phyloP scores from a whole-genome alignment of 2,113 vertebrate species.

The Triplophysa tibetana region DNA sequence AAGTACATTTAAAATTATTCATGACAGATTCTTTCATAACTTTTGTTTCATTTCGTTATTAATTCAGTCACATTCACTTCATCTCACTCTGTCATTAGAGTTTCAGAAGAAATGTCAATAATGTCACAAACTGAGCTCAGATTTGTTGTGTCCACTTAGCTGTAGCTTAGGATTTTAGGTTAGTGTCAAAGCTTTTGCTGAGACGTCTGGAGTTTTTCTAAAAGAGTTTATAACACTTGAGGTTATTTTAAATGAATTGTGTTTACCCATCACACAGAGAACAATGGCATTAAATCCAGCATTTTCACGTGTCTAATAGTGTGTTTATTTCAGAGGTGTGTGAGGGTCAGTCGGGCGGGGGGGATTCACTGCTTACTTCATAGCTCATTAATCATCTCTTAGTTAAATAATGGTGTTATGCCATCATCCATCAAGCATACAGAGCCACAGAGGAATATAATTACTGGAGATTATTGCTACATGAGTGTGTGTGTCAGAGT shows the following conservation, averaged over 20 bases:
- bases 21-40: too few relatives aligned
- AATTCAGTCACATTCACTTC: too few relatives aligned
- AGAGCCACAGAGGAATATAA: background rate
- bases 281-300: conserved; percentile 9
- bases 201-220: background rate
- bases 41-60: too few relatives aligned
- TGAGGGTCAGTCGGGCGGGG: background rate
- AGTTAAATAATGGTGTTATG: conserved; percentile 25
- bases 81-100: too few relatives aligned
- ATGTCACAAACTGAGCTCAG: too few relatives aligned
- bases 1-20: too few relatives aligned
- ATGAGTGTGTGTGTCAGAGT: background rate
- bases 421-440: conserved; percentile 13
- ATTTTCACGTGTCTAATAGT: background rate
- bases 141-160: too few relatives aligned
- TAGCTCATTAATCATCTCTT: conserved; percentile 23
- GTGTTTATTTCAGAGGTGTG: conserved; percentile 23
- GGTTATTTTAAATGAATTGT: conserved; percentile 8
- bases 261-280: conserved; percentile 5
- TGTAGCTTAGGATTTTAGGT: background rate
- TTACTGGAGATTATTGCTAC: background rate
- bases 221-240: conserved; percentile 1
- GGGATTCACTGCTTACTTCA: background rate
- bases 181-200: background rate
- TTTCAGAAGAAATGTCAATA: too few relatives aligned